Percentiles rank a stretch among this genome's conserved stretches.
Evolutionary conservation across 2,888 invertebrate genomes (phyloP).

Genomic region (Pollenia labialis): DNA sequence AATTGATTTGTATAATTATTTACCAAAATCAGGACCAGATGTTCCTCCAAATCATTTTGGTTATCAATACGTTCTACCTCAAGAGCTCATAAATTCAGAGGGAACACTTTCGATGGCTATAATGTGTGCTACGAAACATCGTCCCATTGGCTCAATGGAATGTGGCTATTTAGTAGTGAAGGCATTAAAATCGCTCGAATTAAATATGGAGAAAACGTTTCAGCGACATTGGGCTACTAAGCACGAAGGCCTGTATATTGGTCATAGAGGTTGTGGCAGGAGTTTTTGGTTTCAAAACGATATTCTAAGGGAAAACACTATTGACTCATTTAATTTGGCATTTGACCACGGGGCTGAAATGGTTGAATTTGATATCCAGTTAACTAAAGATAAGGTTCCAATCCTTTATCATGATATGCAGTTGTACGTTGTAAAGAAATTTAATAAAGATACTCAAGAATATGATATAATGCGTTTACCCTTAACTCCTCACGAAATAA

Average conservation of each 20-base stretch:
- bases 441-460: conserved; percentile 86
- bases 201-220: conserved; percentile 90
- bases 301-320: conserved; percentile 90
- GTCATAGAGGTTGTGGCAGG: conserved; percentile 95
- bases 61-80: conserved; percentile 93
- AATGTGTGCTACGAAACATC: conserved; percentile 88
- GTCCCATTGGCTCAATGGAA: conserved; percentile 90
- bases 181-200: conserved; percentile 81
- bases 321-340: conserved; percentile 95
- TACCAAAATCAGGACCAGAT: conserved; percentile 32
- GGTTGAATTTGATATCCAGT: conserved; percentile 98
- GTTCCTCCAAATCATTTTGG: conserved; percentile 86
- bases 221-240: conserved; percentile 92
- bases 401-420: conserved; percentile 97
- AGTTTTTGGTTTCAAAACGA: conserved; percentile 89
- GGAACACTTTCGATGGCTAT: conserved; percentile 91
- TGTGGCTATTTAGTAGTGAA: conserved; percentile 85
- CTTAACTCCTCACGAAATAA: conserved; percentile 96
- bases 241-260: conserved; percentile 93
- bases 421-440: conserved; percentile 76
- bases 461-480: conserved; percentile 93
- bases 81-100: conserved; percentile 89
- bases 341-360: conserved; percentile 96
- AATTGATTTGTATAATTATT: conserved; percentile 88
- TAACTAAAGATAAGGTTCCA: conserved; percentile 95